Base-by-base conservation (phyloP, 2,888 invertebrate genomes). In the Drosophila fungiperda region DNA sequence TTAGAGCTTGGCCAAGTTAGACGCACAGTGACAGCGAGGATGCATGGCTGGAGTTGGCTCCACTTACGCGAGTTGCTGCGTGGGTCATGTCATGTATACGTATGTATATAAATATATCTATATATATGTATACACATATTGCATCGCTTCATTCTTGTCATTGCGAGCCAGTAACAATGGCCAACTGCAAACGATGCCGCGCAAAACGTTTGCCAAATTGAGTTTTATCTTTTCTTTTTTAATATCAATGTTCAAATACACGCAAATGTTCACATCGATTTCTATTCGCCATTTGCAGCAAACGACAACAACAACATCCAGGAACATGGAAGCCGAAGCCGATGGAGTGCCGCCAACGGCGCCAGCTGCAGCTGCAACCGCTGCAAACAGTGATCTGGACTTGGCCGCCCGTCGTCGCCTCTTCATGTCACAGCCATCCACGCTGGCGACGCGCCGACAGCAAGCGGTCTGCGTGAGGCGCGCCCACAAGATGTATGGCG, bases 391-490 rank as follows among this genome's bases (percentile, higher is more conserved):
- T 40, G 93, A 94, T 77, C 86, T 94, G 82, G 94, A 94, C 85
- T 85, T 94, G 79, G 94, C 94, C 74, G 93, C 93, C 48, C 93
- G 94, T 59, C 93, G 94, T 52, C 94, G 94, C 63, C 94, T 94
- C 78, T 94, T 95, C 82, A 95, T 94, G 81, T 93, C 95, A 32
- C 96, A 96, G 93, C 94, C 95, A 83, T 96, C 96, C 32, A 96
- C 96, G 11, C 93, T 96, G 48, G 95, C 95, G 81, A 94, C 95
- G 1, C 94, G 97, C 83, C 95, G 95, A 86, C 96, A 96, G 87
- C 96, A 97, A 78, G 98, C 98, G 69, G 96, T 98, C 0, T 97
- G 97, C 87, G 97, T 98, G 2, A 94, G 97, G 67, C 93, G 96
- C 23, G 97, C 98, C 0, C 96, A 95, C 92, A 98, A 98, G 93